These are phyloP conservation scores for Manis pentadactyla DNA, from an alignment of 2,797 vertebrate species.

Conservation along the genomic window DNA sequence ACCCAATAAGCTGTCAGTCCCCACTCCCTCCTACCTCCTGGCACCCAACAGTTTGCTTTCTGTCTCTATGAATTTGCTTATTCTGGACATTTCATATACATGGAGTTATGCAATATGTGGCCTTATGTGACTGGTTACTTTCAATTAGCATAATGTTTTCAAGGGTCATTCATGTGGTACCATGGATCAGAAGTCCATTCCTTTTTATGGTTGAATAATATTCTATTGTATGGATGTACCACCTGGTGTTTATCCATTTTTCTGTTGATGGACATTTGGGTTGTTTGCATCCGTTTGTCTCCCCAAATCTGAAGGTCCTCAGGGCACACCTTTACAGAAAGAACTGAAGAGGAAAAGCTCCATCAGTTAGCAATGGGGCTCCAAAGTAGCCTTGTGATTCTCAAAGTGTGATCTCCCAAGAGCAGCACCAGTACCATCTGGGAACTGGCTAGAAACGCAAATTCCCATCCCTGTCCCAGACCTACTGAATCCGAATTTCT, in stretches of 20 bases:
- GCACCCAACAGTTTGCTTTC: neutral
- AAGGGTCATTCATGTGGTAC: neutral
- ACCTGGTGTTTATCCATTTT: neutral
- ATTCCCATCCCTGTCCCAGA: neutral
- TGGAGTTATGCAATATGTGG: neutral
- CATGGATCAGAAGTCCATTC: neutral
- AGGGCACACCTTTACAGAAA: neutral
- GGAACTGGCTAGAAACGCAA: neutral
- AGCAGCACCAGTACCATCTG: neutral
- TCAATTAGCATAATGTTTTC: neutral
- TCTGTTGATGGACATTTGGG: neutral
- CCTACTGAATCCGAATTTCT: neutral
- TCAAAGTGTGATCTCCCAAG: neutral
- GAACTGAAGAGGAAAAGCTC: neutral
- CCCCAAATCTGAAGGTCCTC: neutral
- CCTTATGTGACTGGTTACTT: neutral
- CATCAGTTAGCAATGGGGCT: neutral
- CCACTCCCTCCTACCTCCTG: neutral
- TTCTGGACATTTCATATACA: neutral
- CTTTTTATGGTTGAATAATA: neutral
- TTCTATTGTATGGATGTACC: neutral
- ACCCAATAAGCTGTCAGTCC: neutral
- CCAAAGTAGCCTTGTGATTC: neutral
- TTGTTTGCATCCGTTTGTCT: neutral
- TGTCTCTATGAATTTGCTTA: neutral